phyloP scores from a whole-genome alignment of 2,888 invertebrate species.

The Arrhopalites spinosus region DNA sequence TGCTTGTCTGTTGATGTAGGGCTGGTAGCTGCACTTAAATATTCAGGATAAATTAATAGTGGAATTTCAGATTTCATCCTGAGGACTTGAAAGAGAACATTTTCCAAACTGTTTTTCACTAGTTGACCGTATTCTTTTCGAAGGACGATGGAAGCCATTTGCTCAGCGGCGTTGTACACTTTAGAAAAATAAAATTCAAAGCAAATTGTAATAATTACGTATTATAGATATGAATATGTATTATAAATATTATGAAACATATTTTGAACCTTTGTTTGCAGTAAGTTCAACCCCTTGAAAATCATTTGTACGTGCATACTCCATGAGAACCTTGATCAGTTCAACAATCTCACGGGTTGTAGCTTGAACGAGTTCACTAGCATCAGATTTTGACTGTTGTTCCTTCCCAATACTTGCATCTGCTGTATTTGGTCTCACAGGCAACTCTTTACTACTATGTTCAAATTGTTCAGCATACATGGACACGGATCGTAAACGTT shows the following conservation, averaged over 20 bases:
- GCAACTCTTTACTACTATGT: background rate
- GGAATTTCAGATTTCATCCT: constrained; percentile 52
- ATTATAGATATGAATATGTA: too few species aligned
- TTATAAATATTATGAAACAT: too few species aligned
- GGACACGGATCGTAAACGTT: constrained; percentile 27
- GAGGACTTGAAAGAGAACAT: constrained; percentile 50
- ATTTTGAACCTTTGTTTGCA: too few species aligned
- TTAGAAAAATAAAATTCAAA: too few species aligned
- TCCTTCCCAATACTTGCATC: background rate
- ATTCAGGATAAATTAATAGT: constrained; percentile 38
- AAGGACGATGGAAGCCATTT: constrained; percentile 45
- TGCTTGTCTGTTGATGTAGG: background rate
- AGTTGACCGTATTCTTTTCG: constrained; percentile 32
- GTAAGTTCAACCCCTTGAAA: constrained; percentile 44
- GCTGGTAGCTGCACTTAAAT: constrained; percentile 10
- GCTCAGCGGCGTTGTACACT: constrained; percentile 48
- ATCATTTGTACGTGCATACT: constrained; percentile 49
- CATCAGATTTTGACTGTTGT: background rate
- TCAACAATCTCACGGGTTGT: constrained; percentile 53
- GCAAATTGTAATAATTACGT: too few species aligned
- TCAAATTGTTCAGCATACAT: constrained; percentile 33
- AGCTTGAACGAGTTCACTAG: constrained; percentile 45
- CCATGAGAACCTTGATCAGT: constrained; percentile 51
- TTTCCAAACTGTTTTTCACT: constrained; percentile 43
- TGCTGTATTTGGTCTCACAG: background rate